These are phyloP conservation scores for Plecturocebus donacophilus DNA, from an alignment of 2,113 vertebrate genomes.

Conservation along the genomic window DNA sequence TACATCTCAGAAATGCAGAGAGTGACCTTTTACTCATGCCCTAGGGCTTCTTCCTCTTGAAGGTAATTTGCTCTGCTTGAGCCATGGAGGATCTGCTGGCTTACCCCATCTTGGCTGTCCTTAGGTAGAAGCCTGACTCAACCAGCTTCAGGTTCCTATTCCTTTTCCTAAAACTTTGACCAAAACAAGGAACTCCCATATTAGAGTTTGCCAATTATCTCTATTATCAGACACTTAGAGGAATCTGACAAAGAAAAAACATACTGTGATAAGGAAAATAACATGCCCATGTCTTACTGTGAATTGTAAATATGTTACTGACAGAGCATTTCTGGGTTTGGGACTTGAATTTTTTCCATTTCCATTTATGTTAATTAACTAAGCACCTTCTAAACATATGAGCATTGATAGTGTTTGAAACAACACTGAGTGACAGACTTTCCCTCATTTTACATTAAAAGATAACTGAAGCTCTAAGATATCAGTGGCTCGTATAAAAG, in stretches of 20 bases:
- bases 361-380: not conserved
- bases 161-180: not conserved
- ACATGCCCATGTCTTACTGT: not conserved
- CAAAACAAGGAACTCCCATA: not conserved
- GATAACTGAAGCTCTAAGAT: not conserved
- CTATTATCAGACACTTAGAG: not conserved
- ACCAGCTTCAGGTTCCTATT: not conserved
- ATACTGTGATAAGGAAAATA: not conserved
- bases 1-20: slow-evolving; percentile 63
- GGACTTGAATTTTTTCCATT: not conserved
- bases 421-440: not conserved
- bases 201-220: not conserved
- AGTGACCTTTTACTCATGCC: slow-evolving; percentile 67
- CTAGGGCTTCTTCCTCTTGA: slow-evolving; percentile 38
- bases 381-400: not conserved
- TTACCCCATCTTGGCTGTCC: slow-evolving; percentile 19
- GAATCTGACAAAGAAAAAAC: not conserved
- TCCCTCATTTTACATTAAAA: slow-evolving; percentile 19
- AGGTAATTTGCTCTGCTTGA: slow-evolving; percentile 40
- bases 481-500: not conserved
- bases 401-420: not conserved
- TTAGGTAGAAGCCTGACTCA: slow-evolving; percentile 25
- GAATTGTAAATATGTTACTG: not conserved
- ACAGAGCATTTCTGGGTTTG: not conserved
- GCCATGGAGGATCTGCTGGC: slow-evolving; percentile 35